Conservation (phyloP, 2,797 vertebrate species). For the Pteropus rufus region DNA sequence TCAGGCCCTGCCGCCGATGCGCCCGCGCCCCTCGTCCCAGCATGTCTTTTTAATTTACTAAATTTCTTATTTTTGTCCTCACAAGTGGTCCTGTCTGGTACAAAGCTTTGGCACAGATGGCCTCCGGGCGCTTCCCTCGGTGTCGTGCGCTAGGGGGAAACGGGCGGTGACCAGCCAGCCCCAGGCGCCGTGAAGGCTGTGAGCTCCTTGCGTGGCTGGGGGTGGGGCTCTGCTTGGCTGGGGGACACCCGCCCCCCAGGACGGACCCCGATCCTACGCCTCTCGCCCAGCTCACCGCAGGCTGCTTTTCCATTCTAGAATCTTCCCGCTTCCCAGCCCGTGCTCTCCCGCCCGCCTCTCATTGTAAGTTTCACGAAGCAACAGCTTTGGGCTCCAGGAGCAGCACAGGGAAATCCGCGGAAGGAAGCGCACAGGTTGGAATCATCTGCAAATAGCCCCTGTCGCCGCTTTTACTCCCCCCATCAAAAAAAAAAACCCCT, state of each 20-base stretch:
- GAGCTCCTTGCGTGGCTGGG: neutral
- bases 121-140: neutral
- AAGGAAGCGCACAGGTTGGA: neutral
- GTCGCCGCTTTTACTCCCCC: neutral
- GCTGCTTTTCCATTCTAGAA: conserved; percentile 36
- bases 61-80: conserved; percentile 25
- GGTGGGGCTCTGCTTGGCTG: neutral
- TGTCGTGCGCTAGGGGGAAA: neutral
- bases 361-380: conserved; percentile 54
- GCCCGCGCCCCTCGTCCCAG: neutral
- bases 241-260: neutral
- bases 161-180: neutral
- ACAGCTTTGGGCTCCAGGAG: conserved; percentile 10
- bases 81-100: neutral
- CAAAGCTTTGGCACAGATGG: conserved; percentile 16
- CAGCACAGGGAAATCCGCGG: neutral
- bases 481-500: neutral
- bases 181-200: neutral
- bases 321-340: conserved; percentile 21
- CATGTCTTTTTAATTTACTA: neutral
- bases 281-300: neutral
- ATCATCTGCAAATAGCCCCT: neutral
- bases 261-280: neutral
- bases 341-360: neutral
- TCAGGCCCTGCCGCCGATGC: neutral